Percentiles rank a stretch among this genome's conserved stretches.
phyloP scores from a whole-genome alignment of 1,140 invertebrate species.

The Bombus waltoni region DNA sequence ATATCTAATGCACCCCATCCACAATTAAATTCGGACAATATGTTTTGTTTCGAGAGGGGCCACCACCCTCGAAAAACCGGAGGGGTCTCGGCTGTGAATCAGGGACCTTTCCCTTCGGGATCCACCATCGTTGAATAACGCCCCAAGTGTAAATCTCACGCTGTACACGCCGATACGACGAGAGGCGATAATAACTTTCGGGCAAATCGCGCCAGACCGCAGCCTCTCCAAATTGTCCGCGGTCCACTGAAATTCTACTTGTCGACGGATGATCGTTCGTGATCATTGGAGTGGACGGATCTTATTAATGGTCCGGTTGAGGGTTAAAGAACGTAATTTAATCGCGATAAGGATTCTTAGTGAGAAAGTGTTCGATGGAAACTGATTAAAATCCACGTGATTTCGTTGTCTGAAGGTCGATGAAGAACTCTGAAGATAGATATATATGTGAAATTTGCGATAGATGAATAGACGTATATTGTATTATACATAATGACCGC shows the following conservation, averaged over 20 bases:
- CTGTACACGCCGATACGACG: conserved; percentile 61
- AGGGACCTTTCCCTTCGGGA: conserved; percentile 52
- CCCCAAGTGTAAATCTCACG: conserved; percentile 76
- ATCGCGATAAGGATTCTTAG: background rate
- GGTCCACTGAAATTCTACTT: conserved; percentile 31
- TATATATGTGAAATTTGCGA: background rate
- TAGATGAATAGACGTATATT: background rate
- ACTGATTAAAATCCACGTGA: background rate
- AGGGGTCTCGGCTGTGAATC: conserved; percentile 39
- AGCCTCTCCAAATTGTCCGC: conserved; percentile 24
- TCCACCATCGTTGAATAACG: conserved; percentile 66
- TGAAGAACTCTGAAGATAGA: background rate
- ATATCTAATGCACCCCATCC: conserved; percentile 81
- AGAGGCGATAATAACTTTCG: conserved; percentile 65
- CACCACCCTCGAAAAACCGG: conserved; percentile 70
- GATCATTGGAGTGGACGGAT: background rate
- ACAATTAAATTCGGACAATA: conserved; percentile 82
- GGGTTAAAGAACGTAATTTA: conserved; percentile 19
- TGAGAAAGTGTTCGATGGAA: background rate
- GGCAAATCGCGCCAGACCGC: conserved; percentile 47
- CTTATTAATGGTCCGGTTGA: conserved; percentile 7
- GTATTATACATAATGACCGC: no score
- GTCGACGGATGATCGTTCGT: conserved; percentile 2
- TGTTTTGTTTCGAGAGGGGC: conserved; percentile 79
- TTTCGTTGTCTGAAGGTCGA: background rate